A percentile compares a stretch with the other conserved stretches of the same genome.
phyloP scores from a whole-genome alignment of 2,797 vertebrate species.

The Oreochromis mossambicus region DNA sequence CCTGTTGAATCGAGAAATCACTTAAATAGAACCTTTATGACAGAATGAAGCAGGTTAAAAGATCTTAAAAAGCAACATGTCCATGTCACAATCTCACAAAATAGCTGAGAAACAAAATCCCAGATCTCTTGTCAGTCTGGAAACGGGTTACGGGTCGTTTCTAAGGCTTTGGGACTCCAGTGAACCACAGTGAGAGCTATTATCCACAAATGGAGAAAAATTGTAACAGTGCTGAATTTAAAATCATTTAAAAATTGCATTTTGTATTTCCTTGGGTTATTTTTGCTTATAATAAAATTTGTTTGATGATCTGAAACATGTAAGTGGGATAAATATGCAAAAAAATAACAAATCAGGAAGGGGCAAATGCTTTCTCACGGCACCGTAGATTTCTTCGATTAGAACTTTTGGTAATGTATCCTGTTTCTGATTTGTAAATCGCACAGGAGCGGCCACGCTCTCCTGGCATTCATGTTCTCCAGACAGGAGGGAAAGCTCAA shows the following conservation, averaged over 20 bases:
- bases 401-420: not conserved
- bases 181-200: not conserved
- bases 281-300: not conserved
- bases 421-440: not conserved
- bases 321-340: not conserved
- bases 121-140: not conserved
- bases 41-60: not conserved
- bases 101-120: not conserved
- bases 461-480: constrained; percentile 98
- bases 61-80: not conserved
- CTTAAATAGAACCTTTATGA: not conserved
- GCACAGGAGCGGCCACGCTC: constrained; percentile 90
- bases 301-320: not conserved
- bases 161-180: not conserved
- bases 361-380: not conserved
- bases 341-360: not conserved
- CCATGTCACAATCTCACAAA: not conserved
- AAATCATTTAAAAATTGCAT: not conserved
- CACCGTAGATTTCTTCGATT: not conserved
- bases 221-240: not conserved
- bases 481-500: constrained; percentile 96
- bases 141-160: not conserved
- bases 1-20: not conserved
- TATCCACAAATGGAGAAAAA: not conserved
- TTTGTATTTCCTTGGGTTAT: not conserved